Conservation (phyloP, 2,797 vertebrate species). For the Melanotaenia boesemani region DNA sequence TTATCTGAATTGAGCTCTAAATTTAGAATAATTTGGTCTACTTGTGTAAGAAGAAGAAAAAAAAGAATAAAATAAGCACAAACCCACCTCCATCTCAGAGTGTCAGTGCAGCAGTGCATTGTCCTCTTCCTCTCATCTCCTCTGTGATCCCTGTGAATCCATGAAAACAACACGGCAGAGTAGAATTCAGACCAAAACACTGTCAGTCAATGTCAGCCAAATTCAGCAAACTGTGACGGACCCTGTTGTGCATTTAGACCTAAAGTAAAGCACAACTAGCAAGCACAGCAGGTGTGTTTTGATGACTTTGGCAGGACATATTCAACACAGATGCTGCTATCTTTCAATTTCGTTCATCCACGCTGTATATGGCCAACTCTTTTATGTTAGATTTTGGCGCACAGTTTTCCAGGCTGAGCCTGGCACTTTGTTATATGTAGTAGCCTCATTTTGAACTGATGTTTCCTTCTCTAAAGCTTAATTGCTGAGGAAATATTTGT, state of each 20-base stretch:
- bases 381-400: constrained; percentile 1
- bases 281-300: constrained; percentile 19
- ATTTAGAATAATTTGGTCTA: neutral
- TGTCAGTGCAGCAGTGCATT: constrained; percentile 39
- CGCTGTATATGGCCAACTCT: neutral
- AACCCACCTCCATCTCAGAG: constrained; percentile 3
- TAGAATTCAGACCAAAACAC: constrained; percentile 41
- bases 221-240: constrained; percentile 48
- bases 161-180: constrained; percentile 32
- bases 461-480: neutral
- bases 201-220: constrained; percentile 53
- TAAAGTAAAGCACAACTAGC: constrained; percentile 22
- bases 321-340: constrained; percentile 5
- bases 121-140: constrained; percentile 36
- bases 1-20: neutral
- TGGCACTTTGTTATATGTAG: neutral
- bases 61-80: neutral
- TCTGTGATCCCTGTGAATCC: constrained; percentile 54
- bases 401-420: neutral
- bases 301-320: constrained; percentile 10
- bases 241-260: constrained; percentile 33
- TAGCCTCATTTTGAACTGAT: neutral
- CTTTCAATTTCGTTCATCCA: constrained; percentile 16
- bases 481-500: neutral
- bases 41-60: neutral